Percentiles rank a stretch among this genome's conserved stretches.
These are phyloP conservation scores for Choloepus hoffmanni DNA, from an alignment of 2,113 vertebrate species.

Conservation along the genomic window DNA sequence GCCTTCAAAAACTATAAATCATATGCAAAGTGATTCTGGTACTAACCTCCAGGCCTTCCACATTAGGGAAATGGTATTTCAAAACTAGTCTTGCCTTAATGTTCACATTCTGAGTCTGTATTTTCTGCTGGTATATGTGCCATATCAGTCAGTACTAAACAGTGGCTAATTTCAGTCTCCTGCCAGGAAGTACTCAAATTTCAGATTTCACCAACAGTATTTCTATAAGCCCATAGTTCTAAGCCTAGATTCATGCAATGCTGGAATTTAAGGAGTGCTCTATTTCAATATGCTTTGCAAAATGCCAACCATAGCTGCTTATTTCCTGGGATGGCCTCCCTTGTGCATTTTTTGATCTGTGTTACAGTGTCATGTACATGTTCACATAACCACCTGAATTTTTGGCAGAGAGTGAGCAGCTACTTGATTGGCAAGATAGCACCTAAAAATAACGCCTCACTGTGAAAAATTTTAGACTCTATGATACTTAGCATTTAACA, in stretches of 20 bases:
- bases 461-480: not conserved
- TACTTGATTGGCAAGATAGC: not conserved
- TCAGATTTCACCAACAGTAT: not conserved
- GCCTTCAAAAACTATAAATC: not conserved
- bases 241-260: not conserved
- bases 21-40: not conserved
- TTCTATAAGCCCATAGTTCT: not conserved
- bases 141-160: not conserved
- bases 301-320: not conserved
- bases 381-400: not conserved
- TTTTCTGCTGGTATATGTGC: no score
- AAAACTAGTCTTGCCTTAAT: not conserved
- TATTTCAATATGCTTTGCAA: not conserved
- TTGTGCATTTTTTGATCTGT: not conserved
- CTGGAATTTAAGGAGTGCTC: not conserved
- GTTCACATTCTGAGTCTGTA: not conserved
- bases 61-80: not conserved
- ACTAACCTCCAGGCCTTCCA: not conserved
- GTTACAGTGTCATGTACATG: not conserved
- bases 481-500: not conserved
- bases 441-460: constrained; percentile 29
- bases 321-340: not conserved
- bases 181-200: not conserved
- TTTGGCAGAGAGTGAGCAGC: not conserved
- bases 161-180: not conserved